Conservation (phyloP, 2,888 invertebrate genomes). For the Catocala sponsa region DNA sequence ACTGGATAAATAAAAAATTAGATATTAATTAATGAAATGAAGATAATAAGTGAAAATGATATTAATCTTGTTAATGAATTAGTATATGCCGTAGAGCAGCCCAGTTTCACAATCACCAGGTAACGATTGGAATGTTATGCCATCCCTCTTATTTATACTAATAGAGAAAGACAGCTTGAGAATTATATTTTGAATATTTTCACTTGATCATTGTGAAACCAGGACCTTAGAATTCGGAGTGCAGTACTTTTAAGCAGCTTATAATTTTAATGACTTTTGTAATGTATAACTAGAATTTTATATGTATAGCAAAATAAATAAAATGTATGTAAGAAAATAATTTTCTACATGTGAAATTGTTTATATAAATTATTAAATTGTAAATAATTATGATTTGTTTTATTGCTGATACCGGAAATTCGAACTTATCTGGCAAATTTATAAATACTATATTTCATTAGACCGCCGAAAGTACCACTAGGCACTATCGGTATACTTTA, state of each 20-base stretch:
- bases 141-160: too few species aligned
- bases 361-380: slow-evolving; percentile 44
- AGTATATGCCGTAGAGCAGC: too few species aligned
- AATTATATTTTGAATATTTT: too few species aligned
- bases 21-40: not conserved
- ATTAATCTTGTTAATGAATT: not conserved
- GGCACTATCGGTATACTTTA: too few species aligned
- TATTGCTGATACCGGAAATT: slow-evolving; percentile 7
- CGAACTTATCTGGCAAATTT: too few species aligned
- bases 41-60: slow-evolving; percentile 6
- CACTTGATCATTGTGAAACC: too few species aligned
- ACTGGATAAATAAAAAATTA: slow-evolving; percentile 8
- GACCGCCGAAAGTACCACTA: too few species aligned
- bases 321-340: slow-evolving; percentile 6
- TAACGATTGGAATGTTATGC: too few species aligned
- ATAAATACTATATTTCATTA: too few species aligned
- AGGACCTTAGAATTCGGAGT: too few species aligned
- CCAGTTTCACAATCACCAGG: too few species aligned
- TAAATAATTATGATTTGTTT: slow-evolving; percentile 33
- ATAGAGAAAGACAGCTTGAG: too few species aligned
- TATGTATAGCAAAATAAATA: slow-evolving; percentile 4
- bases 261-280: not conserved
- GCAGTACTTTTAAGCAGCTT: slow-evolving; percentile 12
- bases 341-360: slow-evolving; percentile 17
- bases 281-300: slow-evolving; percentile 13